Conservation (phyloP, 2,888 invertebrate species). For the Xylota segnis region DNA sequence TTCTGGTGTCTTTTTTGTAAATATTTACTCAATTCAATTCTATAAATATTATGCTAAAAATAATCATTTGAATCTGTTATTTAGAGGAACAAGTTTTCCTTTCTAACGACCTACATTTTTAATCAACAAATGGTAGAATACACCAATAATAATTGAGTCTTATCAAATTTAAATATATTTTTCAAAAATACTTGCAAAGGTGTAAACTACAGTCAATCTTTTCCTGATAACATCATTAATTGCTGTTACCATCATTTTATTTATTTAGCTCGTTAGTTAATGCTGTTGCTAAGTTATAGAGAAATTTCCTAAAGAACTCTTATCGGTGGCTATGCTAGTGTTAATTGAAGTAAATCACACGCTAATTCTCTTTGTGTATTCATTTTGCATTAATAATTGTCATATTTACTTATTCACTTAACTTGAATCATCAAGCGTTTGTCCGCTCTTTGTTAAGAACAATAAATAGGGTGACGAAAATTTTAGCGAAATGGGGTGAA, state of each 20-base stretch:
- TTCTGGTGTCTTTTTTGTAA: not conserved
- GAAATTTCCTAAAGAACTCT: slow-evolving; percentile 4
- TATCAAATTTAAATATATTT: slow-evolving; percentile 5
- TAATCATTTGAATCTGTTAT: slow-evolving; percentile 5
- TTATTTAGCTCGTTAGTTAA: not conserved
- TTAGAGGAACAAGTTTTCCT: not conserved
- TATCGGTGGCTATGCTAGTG: slow-evolving; percentile 5
- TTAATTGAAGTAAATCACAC: slow-evolving; percentile 6
- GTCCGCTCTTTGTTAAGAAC: not conserved
- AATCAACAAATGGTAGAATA: not conserved
- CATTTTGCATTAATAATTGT: not conserved
- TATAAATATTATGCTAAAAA: slow-evolving; percentile 9
- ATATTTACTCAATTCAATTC: slow-evolving; percentile 8
- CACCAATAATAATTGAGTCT: slow-evolving; percentile 1
- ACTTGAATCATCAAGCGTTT: not conserved
- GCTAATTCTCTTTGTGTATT: not conserved
- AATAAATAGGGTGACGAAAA: not conserved
- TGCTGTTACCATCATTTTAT: slow-evolving; percentile 1
- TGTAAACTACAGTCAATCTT: not conserved
- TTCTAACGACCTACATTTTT: not conserved
- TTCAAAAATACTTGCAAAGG: not conserved
- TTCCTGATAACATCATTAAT: not conserved
- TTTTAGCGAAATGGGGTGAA: not conserved
- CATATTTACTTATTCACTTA: not conserved
- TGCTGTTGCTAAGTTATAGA: slow-evolving; percentile 3